Evolutionary conservation across 2,888 invertebrate genomes (phyloP).

Genomic region (Nymphalis c-album): DNA sequence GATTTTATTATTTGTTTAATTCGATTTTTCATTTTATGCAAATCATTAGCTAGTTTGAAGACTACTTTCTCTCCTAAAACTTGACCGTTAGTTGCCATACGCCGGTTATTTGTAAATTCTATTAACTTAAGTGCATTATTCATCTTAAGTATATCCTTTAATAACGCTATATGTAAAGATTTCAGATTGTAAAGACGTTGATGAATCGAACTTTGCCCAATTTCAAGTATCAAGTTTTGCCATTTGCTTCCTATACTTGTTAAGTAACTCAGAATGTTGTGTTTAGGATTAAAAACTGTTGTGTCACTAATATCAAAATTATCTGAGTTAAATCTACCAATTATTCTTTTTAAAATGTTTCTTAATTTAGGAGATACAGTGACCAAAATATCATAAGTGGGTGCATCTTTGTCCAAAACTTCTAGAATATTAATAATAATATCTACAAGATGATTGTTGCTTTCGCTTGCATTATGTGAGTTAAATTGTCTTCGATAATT

Average conservation of each 20-base stretch:
- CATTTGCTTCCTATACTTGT: constrained; percentile 52
- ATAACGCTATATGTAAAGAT: constrained; percentile 53
- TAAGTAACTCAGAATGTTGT: constrained; percentile 50
- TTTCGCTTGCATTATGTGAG: constrained; percentile 7
- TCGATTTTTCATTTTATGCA: constrained; percentile 47
- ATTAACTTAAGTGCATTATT: constrained; percentile 49
- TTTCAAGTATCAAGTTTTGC: constrained; percentile 45
- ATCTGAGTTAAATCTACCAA: constrained; percentile 48
- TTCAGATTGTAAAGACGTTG: constrained; percentile 55
- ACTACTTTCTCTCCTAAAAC: constrained; percentile 43
- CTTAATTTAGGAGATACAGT: constrained; percentile 46
- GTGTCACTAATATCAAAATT: constrained; percentile 42
- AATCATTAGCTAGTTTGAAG: constrained; percentile 45
- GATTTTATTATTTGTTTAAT: constrained; percentile 43
- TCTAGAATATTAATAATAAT: constrained; percentile 50
- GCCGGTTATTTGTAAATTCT: constrained; percentile 51
- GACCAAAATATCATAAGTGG: constrained; percentile 44
- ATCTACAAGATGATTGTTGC: constrained; percentile 32
- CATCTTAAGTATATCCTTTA: constrained; percentile 55
- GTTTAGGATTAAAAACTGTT: constrained; percentile 45
- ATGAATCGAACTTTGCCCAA: constrained; percentile 43
- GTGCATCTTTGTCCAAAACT: constrained; percentile 49
- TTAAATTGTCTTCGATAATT: constrained; percentile 23
- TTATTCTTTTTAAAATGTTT: constrained; percentile 53
- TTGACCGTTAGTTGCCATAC: constrained; percentile 48